Evolutionary conservation across 2,888 invertebrate species (phyloP).

Genomic region (Ophion obscuratus): DNA sequence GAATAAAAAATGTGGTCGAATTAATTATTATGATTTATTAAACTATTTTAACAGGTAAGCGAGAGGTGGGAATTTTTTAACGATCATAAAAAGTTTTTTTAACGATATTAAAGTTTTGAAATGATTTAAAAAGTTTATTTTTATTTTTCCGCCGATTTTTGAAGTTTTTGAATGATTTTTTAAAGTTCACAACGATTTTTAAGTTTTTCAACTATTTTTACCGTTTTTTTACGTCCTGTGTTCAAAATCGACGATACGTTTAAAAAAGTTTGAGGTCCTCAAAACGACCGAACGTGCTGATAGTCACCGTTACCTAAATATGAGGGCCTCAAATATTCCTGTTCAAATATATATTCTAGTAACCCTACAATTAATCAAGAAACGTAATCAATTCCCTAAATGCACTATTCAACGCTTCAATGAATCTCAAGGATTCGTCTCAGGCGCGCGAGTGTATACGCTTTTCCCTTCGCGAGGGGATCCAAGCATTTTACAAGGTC

Average conservation of each 20-base stretch:
- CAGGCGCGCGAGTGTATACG: not conserved
- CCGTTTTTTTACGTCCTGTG: not conserved
- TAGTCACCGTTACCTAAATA: too few species aligned
- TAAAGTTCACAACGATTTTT: too few species aligned
- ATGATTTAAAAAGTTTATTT: too few species aligned
- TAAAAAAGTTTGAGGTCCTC: not conserved
- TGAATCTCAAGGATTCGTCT: conserved; percentile 65
- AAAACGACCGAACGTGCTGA: too few species aligned
- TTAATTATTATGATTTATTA: not conserved
- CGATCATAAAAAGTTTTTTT: too few species aligned
- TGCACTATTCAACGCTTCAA: conserved; percentile 48
- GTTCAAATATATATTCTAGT: too few species aligned
- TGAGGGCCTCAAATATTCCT: too few species aligned
- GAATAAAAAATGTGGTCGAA: not conserved
- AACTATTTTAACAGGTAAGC: not conserved
- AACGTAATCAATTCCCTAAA: conserved; percentile 71
- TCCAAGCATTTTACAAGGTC: conserved; percentile 28
- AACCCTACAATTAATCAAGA: conserved; percentile 26
- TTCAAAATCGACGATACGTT: not conserved
- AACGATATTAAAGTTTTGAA: too few species aligned
- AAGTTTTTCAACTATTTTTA: too few species aligned
- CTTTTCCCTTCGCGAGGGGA: conserved; percentile 10
- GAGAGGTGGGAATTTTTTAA: too few species aligned
- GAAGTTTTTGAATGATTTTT: too few species aligned
- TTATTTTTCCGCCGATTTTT: too few species aligned